These are phyloP conservation scores for Brachymystax lenok DNA, from an alignment of 2,797 vertebrate genomes.

Conservation along the genomic window DNA sequence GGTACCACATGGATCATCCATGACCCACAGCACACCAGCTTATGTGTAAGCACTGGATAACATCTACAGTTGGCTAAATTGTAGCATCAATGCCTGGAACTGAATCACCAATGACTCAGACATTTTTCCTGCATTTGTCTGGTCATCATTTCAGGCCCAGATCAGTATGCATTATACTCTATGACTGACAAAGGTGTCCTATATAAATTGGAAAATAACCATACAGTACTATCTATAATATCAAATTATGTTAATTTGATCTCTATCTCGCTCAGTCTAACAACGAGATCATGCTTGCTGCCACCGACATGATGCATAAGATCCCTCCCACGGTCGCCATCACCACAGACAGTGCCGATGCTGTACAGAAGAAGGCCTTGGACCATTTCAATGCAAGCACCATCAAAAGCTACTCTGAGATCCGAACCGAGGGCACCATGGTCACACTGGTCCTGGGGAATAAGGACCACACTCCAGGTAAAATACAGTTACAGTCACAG, in stretches of 20 bases:
- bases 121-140: not conserved
- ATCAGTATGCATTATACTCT: too few species aligned
- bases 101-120: not conserved
- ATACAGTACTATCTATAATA: not conserved
- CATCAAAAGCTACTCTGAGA: conserved; percentile 76
- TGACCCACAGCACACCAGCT: not conserved
- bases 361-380: conserved; percentile 59
- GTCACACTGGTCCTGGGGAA: conserved; percentile 55
- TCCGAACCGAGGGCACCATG: conserved; percentile 24
- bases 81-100: not conserved
- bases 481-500: not conserved
- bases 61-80: not conserved
- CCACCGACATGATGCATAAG: rapidly evolving
- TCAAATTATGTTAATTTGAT: not conserved
- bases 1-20: conserved; percentile 69
- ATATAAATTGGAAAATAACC: too few species aligned
- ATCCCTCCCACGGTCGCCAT: rapidly evolving
- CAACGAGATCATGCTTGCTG: conserved; percentile 55
- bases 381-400: conserved; percentile 30
- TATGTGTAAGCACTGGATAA: conserved; percentile 59
- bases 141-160: too few species aligned
- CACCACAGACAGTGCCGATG: conserved; percentile 46
- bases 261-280: conserved; percentile 64
- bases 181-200: too few species aligned
- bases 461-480: conserved; percentile 40